phyloP scores from a whole-genome alignment of 2,797 vertebrate genomes.

The Channallabes apus region DNA sequence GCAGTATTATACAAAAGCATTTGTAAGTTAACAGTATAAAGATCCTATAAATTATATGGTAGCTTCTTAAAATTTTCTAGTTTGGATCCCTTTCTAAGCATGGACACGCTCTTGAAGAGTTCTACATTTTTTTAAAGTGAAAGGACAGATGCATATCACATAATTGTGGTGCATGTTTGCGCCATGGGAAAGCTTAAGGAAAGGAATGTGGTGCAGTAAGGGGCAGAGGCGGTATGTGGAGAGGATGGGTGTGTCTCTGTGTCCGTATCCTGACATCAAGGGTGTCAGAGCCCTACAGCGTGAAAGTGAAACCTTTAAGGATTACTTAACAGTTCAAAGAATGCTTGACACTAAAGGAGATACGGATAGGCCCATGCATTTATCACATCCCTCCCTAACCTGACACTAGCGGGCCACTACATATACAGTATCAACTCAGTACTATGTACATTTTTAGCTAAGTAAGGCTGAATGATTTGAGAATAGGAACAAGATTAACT shows the following conservation, averaged over 20 bases:
- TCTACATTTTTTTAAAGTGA: conserved; percentile 1
- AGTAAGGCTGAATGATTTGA: neutral
- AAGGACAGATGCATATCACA: neutral
- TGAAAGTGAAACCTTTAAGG: conserved; percentile 11
- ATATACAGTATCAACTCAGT: neutral
- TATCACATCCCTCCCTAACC: neutral
- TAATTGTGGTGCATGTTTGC: neutral
- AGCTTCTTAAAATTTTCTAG: neutral
- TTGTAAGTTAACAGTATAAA: neutral
- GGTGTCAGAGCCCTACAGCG: conserved; percentile 14
- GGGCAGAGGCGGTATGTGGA: neutral
- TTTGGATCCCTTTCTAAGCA: neutral
- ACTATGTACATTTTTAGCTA: neutral
- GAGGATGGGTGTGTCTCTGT: conserved; percentile 19
- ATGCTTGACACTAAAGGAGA: conserved; percentile 2
- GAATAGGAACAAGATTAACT: neutral
- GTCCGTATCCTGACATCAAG: neutral
- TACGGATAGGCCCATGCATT: neutral
- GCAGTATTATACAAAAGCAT: neutral
- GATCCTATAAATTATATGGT: neutral
- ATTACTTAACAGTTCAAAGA: conserved; percentile 21
- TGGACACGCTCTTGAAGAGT: neutral
- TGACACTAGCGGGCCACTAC: neutral
- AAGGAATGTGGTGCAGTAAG: neutral
- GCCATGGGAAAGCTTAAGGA: neutral